A percentile compares a stretch with the other conserved stretches of the same genome.
Evolutionary conservation across 2,888 invertebrate genomes (phyloP).

Genomic region (Cristatella mucedo): DNA sequence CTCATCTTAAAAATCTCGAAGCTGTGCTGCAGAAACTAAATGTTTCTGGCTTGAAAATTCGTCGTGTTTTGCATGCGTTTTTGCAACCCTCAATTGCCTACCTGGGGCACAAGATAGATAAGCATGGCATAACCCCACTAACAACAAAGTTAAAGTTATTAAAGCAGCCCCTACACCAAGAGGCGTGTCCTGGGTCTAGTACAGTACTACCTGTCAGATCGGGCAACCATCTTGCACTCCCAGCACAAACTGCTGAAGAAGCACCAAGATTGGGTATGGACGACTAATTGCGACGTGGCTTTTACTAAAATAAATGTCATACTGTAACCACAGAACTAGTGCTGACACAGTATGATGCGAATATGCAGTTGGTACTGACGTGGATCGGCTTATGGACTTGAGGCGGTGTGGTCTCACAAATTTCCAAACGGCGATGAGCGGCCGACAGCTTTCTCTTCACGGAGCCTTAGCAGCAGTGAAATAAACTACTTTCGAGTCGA

Average conservation of each 20-base stretch:
- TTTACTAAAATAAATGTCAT: slow-evolving; percentile 9
- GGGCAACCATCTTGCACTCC: not conserved
- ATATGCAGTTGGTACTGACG: not conserved
- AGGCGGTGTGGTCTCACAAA: slow-evolving; percentile 7
- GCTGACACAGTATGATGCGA: slow-evolving; percentile 10
- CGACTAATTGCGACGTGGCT: slow-evolving; percentile 8
- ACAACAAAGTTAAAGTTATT: slow-evolving; percentile 10
- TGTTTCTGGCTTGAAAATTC: slow-evolving; percentile 2
- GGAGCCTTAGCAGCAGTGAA: slow-evolving; percentile 34
- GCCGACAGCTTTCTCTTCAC: slow-evolving; percentile 36
- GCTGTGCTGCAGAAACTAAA: slow-evolving; percentile 2
- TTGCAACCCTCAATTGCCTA: not conserved
- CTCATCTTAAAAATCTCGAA: slow-evolving; percentile 5
- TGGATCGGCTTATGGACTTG: slow-evolving; percentile 11
- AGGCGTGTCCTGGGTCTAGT: not conserved
- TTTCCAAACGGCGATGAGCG: slow-evolving; percentile 17
- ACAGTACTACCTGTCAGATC: slow-evolving; percentile 1
- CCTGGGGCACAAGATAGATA: not conserved
- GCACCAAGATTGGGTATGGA: not conserved
- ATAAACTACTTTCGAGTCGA: slow-evolving; percentile 31
- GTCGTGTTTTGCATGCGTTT: slow-evolving; percentile 6
- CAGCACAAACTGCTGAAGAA: not conserved
- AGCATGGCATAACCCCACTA: slow-evolving; percentile 7
- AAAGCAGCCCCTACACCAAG: not conserved
- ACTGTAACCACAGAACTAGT: slow-evolving; percentile 10